Percentiles rank a stretch among this genome's conserved stretches.
Conservation (phyloP, 2,888 invertebrate species). For the Pheosia tremula region DNA sequence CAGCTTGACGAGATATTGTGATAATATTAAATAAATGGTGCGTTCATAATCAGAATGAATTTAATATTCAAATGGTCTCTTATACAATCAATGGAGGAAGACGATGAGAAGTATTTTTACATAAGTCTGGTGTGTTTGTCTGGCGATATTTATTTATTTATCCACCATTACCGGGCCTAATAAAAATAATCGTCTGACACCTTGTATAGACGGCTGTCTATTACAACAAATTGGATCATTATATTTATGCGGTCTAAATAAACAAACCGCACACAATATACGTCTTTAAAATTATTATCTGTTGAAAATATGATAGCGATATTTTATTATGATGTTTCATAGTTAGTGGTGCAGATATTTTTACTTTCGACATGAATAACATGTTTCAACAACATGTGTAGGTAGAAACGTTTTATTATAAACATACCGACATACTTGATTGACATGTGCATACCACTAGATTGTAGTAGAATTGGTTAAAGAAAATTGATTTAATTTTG, state of each 20-base stretch:
- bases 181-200: not conserved
- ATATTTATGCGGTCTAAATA: not conserved
- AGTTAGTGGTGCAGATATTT: not conserved
- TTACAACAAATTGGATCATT: not conserved
- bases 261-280: not conserved
- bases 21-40: too few species aligned
- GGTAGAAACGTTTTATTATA: not conserved
- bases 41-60: too few species aligned
- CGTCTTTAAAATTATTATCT: slow-evolving; percentile 3
- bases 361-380: not conserved
- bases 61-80: too few species aligned
- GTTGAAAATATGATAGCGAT: not conserved
- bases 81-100: too few species aligned
- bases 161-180: too few species aligned
- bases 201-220: not conserved
- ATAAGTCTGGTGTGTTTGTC: too few species aligned
- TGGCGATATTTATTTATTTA: too few species aligned
- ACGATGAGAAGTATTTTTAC: too few species aligned
- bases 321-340: slow-evolving; percentile 1
- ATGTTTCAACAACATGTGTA: not conserved
- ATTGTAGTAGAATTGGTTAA: too few species aligned
- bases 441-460: too few species aligned
- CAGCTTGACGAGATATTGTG: too few species aligned
- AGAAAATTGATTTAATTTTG: too few species aligned
- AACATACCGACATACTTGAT: not conserved